Percentiles rank a stretch among this genome's conserved stretches.
These are phyloP conservation scores for Nibea coibor DNA, from an alignment of 2,113 vertebrate genomes.

Conservation along the genomic window DNA sequence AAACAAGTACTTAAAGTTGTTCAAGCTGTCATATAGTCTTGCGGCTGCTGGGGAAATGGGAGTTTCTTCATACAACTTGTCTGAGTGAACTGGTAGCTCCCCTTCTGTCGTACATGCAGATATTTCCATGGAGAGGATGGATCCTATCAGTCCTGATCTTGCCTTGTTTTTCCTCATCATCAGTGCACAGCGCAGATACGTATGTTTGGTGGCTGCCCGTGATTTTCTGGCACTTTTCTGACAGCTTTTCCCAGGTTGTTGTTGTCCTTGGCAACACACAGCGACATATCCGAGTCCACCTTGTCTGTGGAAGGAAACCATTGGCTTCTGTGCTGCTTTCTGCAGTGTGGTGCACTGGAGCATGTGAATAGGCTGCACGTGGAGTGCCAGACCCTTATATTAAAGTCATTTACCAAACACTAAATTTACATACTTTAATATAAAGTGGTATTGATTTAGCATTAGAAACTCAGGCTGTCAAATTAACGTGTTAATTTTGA, in stretches of 20 bases:
- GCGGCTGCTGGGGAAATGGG: slow-evolving; percentile 29
- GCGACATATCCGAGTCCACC: slow-evolving; percentile 43
- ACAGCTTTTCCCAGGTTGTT: slow-evolving; percentile 43
- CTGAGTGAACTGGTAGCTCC: slow-evolving; percentile 17
- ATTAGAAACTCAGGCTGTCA: too few species aligned
- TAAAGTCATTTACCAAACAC: not conserved
- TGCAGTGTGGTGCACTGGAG: slow-evolving; percentile 12
- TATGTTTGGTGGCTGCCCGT: slow-evolving; percentile 23
- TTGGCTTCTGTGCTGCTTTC: slow-evolving; percentile 6
- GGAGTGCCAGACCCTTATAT: not conserved
- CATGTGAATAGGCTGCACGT: not conserved
- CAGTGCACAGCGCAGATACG: slow-evolving; percentile 28
- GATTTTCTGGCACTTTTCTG: slow-evolving; percentile 51
- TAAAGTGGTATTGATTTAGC: not conserved
- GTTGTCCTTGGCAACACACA: slow-evolving; percentile 53
- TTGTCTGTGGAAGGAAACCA: slow-evolving; percentile 14
- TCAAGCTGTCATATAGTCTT: slow-evolving; percentile 27
- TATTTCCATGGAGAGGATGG: slow-evolving; percentile 40
- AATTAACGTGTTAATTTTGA: too few species aligned
- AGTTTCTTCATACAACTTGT: slow-evolving; percentile 17
- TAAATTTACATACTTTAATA: not conserved
- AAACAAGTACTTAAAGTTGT: slow-evolving; percentile 15
- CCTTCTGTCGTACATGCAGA: not conserved
- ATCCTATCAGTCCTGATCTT: slow-evolving; percentile 40
- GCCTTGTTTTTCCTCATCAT: slow-evolving; percentile 47